Evolutionary conservation across 2,113 vertebrate genomes (phyloP).

Genomic region (Paraplagusia blochii): DNA sequence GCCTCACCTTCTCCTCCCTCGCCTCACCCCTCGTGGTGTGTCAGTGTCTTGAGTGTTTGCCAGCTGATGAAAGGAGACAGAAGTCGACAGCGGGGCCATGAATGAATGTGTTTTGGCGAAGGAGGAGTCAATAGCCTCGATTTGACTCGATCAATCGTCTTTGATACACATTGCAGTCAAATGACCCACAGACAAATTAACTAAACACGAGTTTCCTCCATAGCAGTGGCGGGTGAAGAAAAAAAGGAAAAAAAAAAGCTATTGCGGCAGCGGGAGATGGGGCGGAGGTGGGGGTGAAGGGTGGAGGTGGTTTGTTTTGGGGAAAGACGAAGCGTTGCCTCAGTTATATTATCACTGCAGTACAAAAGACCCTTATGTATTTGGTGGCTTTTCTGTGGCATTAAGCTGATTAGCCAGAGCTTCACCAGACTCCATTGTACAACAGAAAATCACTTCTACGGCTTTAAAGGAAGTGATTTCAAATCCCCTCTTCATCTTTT

Average conservation of each 20-base stretch:
- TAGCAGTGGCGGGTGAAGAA: neutral
- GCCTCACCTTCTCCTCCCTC: slow-evolving; percentile 13
- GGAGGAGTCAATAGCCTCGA: slow-evolving; percentile 48
- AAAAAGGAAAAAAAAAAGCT: no score
- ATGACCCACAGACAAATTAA: slow-evolving; percentile 45
- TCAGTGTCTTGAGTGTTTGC: slow-evolving; percentile 26
- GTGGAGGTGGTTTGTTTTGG: slow-evolving; percentile 16
- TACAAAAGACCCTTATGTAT: slow-evolving; percentile 70
- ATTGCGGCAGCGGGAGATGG: no score
- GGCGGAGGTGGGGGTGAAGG: neutral
- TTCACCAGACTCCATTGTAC: slow-evolving; percentile 70
- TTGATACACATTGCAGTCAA: slow-evolving; percentile 24
- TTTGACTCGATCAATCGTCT: slow-evolving; percentile 50
- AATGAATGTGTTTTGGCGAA: slow-evolving; percentile 50
- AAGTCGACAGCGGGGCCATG: slow-evolving; percentile 42
- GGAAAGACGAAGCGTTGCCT: slow-evolving; percentile 41
- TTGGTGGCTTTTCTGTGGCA: slow-evolving; percentile 64
- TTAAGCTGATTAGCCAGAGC: slow-evolving; percentile 77
- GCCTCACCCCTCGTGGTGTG: neutral
- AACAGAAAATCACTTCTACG: slow-evolving; percentile 72
- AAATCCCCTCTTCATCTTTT: slow-evolving; percentile 50
- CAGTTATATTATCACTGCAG: slow-evolving; percentile 56
- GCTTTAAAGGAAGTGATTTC: slow-evolving; percentile 72
- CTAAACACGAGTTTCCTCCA: slow-evolving; percentile 33
- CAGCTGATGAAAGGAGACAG: slow-evolving; percentile 21